Percentiles rank a stretch among this genome's conserved stretches.
Evolutionary conservation across 2,888 invertebrate species (phyloP).

Genomic region (Gastracanthus pulcherrimus): DNA sequence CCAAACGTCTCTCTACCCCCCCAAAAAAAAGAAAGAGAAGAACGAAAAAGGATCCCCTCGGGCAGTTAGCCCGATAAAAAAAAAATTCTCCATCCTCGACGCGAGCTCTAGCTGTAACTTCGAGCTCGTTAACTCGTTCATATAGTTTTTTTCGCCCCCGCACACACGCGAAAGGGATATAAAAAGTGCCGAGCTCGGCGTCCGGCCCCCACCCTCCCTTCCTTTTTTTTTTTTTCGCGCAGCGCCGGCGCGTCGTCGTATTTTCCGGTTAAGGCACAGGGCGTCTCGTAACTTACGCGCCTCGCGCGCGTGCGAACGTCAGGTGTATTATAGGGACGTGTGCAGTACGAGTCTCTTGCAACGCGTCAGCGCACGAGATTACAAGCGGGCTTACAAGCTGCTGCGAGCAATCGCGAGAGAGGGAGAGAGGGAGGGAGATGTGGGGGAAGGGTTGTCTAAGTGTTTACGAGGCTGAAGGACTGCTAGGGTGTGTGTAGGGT

Average conservation of each 20-base stretch:
- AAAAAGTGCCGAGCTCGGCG: slow-evolving; percentile 26
- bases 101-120: slow-evolving; percentile 47
- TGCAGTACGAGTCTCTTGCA: background rate
- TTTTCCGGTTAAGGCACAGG: slow-evolving; percentile 30
- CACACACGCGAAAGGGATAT: background rate
- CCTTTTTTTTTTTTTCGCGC: slow-evolving; percentile 4
- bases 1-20: background rate
- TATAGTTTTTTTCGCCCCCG: slow-evolving; percentile 48
- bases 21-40: background rate
- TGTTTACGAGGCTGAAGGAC: too few species aligned
- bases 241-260: slow-evolving; percentile 41
- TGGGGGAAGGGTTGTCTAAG: too few species aligned
- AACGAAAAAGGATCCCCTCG: background rate
- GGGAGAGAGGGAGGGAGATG: background rate
- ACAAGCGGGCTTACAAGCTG: background rate
- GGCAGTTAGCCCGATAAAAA: background rate
- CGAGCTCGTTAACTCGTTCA: slow-evolving; percentile 58
- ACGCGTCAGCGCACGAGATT: slow-evolving; percentile 7
- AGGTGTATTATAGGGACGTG: background rate
- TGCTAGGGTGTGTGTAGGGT: too few species aligned
- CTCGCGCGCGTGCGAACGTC: background rate
- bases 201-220: background rate
- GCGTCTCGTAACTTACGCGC: slow-evolving; percentile 27
- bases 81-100: slow-evolving; percentile 1
- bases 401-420: too few species aligned